Conservation (phyloP, 1,140 invertebrate genomes). For the Aphelinus certus region DNA sequence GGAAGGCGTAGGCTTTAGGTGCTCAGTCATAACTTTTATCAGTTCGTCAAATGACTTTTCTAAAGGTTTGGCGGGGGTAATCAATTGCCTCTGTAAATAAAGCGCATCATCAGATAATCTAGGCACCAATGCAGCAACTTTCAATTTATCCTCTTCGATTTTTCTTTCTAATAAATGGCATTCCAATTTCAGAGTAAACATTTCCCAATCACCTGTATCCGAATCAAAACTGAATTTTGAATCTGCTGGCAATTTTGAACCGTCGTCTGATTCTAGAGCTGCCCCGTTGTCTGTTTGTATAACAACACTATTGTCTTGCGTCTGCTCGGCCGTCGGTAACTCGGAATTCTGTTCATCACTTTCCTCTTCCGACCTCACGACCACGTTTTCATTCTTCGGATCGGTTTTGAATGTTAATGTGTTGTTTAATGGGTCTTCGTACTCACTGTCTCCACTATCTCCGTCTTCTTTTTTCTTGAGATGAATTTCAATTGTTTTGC, state of each 20-base stretch:
- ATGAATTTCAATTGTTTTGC: background rate
- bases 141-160: background rate
- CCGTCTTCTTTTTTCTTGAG: no score
- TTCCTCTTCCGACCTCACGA: no score
- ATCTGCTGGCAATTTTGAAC: background rate
- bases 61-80: constrained; percentile 41
- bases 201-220: background rate
- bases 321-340: no score
- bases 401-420: no score
- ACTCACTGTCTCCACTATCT: no score
- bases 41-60: constrained; percentile 42
- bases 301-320: no score
- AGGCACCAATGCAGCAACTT: constrained; percentile 1
- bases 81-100: constrained; percentile 36
- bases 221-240: background rate
- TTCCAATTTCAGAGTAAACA: background rate
- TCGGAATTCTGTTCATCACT: no score
- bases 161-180: background rate
- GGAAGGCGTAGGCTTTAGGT: constrained; percentile 43
- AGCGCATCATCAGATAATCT: background rate
- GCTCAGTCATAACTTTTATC: constrained; percentile 43
- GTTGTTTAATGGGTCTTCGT: no score
- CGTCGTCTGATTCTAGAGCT: no score
- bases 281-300: no score
- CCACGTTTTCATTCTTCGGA: no score